Evolutionary conservation across 2,113 vertebrate species (phyloP).

Genomic region (Setophaga coronata): DNA sequence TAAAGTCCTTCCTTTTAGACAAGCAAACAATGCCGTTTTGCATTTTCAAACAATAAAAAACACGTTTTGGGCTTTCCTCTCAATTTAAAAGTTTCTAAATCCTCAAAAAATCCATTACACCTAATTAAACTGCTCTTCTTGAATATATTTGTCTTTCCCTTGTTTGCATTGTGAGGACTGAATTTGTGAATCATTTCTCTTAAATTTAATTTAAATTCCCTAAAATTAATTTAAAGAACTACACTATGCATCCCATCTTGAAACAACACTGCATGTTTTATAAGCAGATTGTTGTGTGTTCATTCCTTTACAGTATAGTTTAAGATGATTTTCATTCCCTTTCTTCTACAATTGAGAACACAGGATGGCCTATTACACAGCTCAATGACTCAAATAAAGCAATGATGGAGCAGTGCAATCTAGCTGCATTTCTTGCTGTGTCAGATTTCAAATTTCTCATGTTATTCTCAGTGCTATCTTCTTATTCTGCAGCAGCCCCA

Average conservation of each 20-base stretch:
- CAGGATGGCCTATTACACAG: slow-evolving; percentile 16
- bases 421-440: background rate
- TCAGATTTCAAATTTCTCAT: background rate
- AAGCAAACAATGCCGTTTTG: background rate
- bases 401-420: background rate
- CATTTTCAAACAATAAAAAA: background rate
- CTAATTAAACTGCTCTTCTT: background rate
- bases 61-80: background rate
- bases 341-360: background rate
- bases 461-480: background rate
- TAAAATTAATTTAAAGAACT: background rate
- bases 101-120: background rate
- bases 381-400: slow-evolving; percentile 20
- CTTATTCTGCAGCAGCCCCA: background rate
- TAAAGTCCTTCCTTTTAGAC: background rate
- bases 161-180: background rate
- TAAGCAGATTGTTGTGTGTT: background rate
- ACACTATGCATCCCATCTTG: background rate
- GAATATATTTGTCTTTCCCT: background rate
- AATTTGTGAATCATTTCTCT: background rate
- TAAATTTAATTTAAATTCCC: background rate
- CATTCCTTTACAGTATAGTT: background rate
- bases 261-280: background rate
- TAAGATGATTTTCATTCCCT: background rate
- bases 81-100: background rate